Conservation (phyloP, 2,113 vertebrate species). For the Pica pica region DNA sequence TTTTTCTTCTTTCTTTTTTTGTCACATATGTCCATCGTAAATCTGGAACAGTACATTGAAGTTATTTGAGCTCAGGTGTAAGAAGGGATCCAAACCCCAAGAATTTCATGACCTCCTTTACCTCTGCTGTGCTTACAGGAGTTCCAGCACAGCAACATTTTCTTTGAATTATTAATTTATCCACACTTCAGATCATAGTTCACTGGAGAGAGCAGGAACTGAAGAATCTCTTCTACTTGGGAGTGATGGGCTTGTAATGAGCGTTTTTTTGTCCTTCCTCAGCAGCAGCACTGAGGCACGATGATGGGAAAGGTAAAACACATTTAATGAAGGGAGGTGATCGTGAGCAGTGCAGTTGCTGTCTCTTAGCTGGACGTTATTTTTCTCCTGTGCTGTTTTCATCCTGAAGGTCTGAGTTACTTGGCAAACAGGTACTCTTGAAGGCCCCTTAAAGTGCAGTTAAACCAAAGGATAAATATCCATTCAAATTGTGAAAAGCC, state of each 20-base stretch:
- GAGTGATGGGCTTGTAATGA: background rate
- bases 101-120: background rate
- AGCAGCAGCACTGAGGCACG: background rate
- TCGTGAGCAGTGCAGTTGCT: background rate
- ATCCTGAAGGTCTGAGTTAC: background rate
- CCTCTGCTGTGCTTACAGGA: background rate
- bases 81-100: background rate
- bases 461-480: background rate
- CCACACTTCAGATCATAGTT: background rate
- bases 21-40: background rate
- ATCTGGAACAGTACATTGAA: background rate
- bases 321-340: background rate
- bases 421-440: background rate
- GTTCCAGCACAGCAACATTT: background rate
- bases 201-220: background rate
- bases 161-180: background rate
- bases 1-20: rapidly evolving
- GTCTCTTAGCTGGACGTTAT: background rate
- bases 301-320: background rate
- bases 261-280: background rate
- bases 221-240: background rate
- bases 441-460: background rate
- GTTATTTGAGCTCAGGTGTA: background rate
- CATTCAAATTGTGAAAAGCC: background rate
- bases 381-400: background rate